These are phyloP conservation scores for Parascotia fuliginaria DNA, from an alignment of 2,888 invertebrate genomes.

Conservation along the genomic window DNA sequence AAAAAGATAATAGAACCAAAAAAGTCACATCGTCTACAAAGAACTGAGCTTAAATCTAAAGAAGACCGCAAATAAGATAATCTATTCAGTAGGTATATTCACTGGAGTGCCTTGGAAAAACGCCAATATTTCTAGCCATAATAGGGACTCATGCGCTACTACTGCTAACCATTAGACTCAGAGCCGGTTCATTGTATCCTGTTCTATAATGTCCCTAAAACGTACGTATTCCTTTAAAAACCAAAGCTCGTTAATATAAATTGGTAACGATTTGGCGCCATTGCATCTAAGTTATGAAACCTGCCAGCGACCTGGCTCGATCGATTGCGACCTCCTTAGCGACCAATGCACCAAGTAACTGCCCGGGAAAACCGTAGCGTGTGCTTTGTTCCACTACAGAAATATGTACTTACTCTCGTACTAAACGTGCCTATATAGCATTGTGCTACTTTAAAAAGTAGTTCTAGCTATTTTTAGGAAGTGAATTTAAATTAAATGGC, in stretches of 20 bases:
- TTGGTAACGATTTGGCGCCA: slow-evolving; percentile 63
- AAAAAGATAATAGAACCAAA: too few species aligned
- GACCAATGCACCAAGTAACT: slow-evolving; percentile 80
- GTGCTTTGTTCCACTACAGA: slow-evolving; percentile 42
- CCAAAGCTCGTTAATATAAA: slow-evolving; percentile 54
- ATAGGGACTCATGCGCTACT: too few species aligned
- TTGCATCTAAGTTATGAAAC: slow-evolving; percentile 60
- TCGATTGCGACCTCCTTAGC: slow-evolving; percentile 82
- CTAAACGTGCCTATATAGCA: slow-evolving; percentile 19
- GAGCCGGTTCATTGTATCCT: too few species aligned
- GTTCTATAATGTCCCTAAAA: slow-evolving; percentile 32
- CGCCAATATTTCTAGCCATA: too few species aligned
- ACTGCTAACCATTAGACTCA: too few species aligned
- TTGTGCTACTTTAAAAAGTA: slow-evolving; percentile 22
- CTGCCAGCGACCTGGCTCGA: slow-evolving; percentile 65
- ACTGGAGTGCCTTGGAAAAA: too few species aligned
- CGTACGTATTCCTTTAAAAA: slow-evolving; percentile 32
- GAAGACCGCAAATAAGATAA: too few species aligned
- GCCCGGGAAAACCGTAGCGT: slow-evolving; percentile 67
- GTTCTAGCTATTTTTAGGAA: slow-evolving; percentile 8
- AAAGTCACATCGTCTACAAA: too few species aligned
- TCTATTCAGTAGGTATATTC: too few species aligned
- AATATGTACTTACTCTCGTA: slow-evolving; percentile 32
- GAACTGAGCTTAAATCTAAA: too few species aligned
- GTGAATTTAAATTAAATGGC: neutral